Evolutionary conservation across 2,113 vertebrate species (phyloP).

Genomic region (Pleuronectes platessa): DNA sequence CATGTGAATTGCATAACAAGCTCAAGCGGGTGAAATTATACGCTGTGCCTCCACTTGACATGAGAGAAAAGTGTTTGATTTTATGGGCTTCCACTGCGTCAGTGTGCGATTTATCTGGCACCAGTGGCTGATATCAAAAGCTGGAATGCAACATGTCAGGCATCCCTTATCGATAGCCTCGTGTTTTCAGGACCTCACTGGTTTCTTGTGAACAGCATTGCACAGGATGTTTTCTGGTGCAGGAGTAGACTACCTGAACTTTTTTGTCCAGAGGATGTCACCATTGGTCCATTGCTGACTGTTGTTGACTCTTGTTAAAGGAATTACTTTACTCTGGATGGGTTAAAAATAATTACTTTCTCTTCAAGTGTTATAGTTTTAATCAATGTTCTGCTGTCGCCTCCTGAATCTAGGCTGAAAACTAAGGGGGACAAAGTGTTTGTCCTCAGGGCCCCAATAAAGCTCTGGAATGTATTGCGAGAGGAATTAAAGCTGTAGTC

Average conservation of each 20-base stretch:
- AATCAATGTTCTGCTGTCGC: not conserved
- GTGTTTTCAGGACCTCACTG: not conserved
- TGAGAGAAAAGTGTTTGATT: conserved; percentile 30
- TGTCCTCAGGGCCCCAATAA: too few relatives aligned
- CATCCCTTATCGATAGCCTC: not conserved
- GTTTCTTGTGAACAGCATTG: not conserved
- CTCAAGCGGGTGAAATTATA: conserved; percentile 56
- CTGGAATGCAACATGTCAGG: not conserved
- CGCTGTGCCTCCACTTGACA: conserved; percentile 31
- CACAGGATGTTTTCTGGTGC: not conserved
- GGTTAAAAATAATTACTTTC: not conserved
- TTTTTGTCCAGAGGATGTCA: conserved; percentile 69
- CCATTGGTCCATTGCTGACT: conserved; percentile 39
- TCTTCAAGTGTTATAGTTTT: not conserved
- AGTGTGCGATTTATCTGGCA: conserved; percentile 25
- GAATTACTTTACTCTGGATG: not conserved
- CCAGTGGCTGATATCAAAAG: conserved; percentile 10
- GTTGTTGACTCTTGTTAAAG: not conserved
- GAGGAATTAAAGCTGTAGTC: not conserved
- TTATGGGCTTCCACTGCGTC: conserved; percentile 31
- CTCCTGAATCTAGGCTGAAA: not conserved
- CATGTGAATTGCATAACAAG: conserved; percentile 35
- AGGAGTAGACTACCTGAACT: not conserved
- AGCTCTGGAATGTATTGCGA: not conserved
- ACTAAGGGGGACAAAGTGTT: not conserved